Percentiles rank a stretch among this genome's conserved stretches.
These are phyloP conservation scores for Pogonophryne albipinna DNA, from an alignment of 2,797 vertebrate genomes.

Conservation along the genomic window DNA sequence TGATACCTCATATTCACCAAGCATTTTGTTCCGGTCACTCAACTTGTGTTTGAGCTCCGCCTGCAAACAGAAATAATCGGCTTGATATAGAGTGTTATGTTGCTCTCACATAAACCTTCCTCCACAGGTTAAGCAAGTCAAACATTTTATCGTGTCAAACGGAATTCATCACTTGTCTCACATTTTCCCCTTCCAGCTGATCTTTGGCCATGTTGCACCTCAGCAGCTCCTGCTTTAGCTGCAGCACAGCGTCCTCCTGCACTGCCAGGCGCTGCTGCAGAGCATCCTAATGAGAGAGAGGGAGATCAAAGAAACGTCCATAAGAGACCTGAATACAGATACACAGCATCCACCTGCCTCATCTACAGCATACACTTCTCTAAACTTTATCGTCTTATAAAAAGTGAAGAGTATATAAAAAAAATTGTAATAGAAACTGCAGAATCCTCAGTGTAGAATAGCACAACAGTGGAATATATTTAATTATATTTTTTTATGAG, in stretches of 20 bases:
- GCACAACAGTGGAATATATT: slow-evolving; percentile 10
- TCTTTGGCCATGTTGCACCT: slow-evolving; percentile 96
- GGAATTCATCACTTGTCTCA: slow-evolving; percentile 82
- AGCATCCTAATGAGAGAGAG: slow-evolving; percentile 89
- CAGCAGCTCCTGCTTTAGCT: slow-evolving; percentile 97
- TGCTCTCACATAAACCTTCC: slow-evolving; percentile 25
- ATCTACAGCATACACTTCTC: slow-evolving; percentile 7
- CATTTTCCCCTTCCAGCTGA: slow-evolving; percentile 94
- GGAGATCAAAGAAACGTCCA: slow-evolving; percentile 61
- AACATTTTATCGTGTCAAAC: slow-evolving; percentile 44
- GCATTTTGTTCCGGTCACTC: slow-evolving; percentile 90
- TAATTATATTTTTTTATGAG: slow-evolving; percentile 51
- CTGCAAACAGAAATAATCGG: slow-evolving; percentile 77
- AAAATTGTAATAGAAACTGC: slow-evolving; percentile 11
- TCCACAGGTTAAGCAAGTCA: slow-evolving; percentile 37
- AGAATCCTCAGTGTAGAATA: slow-evolving; percentile 7
- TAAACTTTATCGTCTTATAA: slow-evolving; percentile 1
- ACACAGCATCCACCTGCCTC: slow-evolving; percentile 33
- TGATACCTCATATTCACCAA: slow-evolving; percentile 92
- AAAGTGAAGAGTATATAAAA: background rate
- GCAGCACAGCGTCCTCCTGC: slow-evolving; percentile 94
- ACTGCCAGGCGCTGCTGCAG: slow-evolving; percentile 94
- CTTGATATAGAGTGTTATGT: slow-evolving; percentile 10
- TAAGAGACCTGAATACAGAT: slow-evolving; percentile 55
- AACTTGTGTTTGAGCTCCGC: slow-evolving; percentile 93